Evolutionary conservation across 2,113 vertebrate species (phyloP).

Genomic region (Archilochus colubris): DNA sequence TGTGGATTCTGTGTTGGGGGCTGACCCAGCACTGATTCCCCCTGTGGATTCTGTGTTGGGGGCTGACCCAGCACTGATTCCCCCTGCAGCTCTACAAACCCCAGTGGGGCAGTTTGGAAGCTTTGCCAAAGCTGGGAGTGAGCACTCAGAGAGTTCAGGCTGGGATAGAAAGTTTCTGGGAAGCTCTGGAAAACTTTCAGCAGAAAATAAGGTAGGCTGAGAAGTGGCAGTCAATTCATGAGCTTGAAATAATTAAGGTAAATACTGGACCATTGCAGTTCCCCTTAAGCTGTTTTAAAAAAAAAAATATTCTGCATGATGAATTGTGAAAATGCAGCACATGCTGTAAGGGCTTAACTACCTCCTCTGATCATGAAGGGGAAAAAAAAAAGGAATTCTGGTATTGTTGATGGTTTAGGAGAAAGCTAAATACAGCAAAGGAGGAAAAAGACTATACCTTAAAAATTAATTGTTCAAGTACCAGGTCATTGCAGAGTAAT

Average conservation of each 20-base stretch:
- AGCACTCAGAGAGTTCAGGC: not conserved
- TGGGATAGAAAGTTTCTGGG: not conserved
- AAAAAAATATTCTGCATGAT: slow-evolving; percentile 33
- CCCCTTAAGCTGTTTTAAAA: slow-evolving; percentile 21
- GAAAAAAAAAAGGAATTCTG: slow-evolving; percentile 22
- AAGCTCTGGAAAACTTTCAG: slow-evolving; percentile 9
- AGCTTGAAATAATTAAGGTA: slow-evolving; percentile 57
- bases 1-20: not conserved
- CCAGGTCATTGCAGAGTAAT: slow-evolving; percentile 79
- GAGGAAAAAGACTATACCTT: slow-evolving; percentile 70
- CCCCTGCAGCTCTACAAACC: rapidly evolving
- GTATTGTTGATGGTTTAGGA: slow-evolving; percentile 68
- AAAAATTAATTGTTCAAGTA: slow-evolving; percentile 84
- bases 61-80: not conserved
- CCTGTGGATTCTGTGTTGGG: not conserved
- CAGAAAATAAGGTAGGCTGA: slow-evolving; percentile 35
- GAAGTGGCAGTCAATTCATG: not conserved
- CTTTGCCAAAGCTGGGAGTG: not conserved
- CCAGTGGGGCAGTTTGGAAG: not conserved
- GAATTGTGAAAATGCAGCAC: slow-evolving; percentile 8
- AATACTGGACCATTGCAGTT: slow-evolving; percentile 21
- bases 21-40: too few relatives aligned
- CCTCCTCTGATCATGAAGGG: slow-evolving; percentile 20
- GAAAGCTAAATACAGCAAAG: slow-evolving; percentile 63
- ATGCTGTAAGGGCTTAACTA: slow-evolving; percentile 36